Percentiles rank a stretch among this genome's conserved stretches.
Conservation (phyloP, 2,888 invertebrate genomes). For the Papilio gigon region DNA sequence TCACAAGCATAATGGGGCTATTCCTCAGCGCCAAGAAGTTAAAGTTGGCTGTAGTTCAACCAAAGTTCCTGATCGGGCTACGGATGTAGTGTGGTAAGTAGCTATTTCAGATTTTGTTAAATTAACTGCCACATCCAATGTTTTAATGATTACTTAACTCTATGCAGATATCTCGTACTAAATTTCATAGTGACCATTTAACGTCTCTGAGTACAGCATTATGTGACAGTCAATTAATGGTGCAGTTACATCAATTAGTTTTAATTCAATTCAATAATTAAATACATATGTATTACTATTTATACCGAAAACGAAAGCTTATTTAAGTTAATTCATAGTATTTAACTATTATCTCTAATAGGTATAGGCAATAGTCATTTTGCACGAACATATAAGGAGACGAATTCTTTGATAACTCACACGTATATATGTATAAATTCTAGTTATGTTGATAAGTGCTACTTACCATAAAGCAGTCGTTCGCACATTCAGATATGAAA, state of each 20-base stretch:
- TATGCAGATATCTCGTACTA: no score
- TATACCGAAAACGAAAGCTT: no score
- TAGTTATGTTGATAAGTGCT: conserved; percentile 34
- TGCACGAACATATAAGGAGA: neutral
- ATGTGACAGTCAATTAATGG: no score
- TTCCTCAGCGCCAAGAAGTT: conserved; percentile 71
- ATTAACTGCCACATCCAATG: neutral
- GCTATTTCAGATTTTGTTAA: conserved; percentile 32
- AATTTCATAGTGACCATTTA: no score
- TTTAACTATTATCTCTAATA: no score
- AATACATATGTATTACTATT: no score
- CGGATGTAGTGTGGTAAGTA: conserved; percentile 51
- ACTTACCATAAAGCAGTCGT: conserved; percentile 52
- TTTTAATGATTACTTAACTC: no score
- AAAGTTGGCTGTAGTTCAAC: conserved; percentile 72
- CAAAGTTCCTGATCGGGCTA: conserved; percentile 57
- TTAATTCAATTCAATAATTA: no score
- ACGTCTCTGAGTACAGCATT: no score
- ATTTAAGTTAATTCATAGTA: no score
- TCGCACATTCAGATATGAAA: conserved; percentile 66
- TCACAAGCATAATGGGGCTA: conserved; percentile 73
- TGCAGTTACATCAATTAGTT: no score
- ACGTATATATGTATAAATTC: neutral
- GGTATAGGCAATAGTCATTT: neutral
- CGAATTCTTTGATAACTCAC: neutral